Evolutionary conservation across 2,113 vertebrate species (phyloP).

Genomic region (Corvus moneduloides): DNA sequence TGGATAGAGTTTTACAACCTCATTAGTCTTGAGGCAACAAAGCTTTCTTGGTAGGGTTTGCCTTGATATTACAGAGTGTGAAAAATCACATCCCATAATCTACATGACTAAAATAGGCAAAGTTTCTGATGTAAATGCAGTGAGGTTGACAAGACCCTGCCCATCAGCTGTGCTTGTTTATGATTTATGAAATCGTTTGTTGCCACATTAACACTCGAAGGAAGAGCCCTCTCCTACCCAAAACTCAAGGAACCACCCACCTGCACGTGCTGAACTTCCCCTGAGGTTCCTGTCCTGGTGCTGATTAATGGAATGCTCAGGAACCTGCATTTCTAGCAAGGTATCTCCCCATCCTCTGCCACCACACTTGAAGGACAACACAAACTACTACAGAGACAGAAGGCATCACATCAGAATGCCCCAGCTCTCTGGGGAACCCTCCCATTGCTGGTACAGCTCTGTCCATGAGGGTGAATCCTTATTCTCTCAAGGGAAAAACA

Average conservation of each 20-base stretch:
- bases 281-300: not conserved
- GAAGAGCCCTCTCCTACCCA: not conserved
- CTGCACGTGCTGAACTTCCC: not conserved
- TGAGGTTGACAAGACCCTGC: not conserved
- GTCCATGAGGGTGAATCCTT: not conserved
- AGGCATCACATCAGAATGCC: accelerated
- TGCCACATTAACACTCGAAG: not conserved
- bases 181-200: not conserved
- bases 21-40: conserved; percentile 65
- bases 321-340: not conserved
- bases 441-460: not conserved
- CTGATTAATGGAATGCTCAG: not conserved
- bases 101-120: not conserved
- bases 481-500: not conserved
- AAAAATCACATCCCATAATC: conserved; percentile 58
- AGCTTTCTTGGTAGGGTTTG: conserved; percentile 54
- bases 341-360: not conserved
- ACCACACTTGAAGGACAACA: not conserved
- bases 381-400: not conserved
- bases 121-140: conserved; percentile 24
- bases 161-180: not conserved
- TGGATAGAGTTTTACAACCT: conserved; percentile 64
- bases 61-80: conserved; percentile 46
- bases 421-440: not conserved
- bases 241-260: not conserved